Percentiles rank a stretch among this genome's conserved stretches.
Conservation (phyloP, 2,888 invertebrate species). For the Agrochola lota region DNA sequence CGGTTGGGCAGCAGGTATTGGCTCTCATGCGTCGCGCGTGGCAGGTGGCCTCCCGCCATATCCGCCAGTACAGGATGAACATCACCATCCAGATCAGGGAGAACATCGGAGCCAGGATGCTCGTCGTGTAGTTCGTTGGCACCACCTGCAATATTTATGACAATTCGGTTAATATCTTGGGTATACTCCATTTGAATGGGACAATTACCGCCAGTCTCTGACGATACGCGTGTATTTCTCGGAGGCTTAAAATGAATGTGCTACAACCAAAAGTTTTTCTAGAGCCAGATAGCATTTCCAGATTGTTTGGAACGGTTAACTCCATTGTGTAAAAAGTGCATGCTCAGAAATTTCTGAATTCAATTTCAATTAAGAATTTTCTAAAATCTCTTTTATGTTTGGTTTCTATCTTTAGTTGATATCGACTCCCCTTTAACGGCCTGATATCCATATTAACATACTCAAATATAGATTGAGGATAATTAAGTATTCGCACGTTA, state of each 20-base stretch:
- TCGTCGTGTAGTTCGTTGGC: constrained; percentile 88
- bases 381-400: not conserved
- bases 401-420: not conserved
- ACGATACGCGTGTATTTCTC: not conserved
- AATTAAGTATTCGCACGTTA: constrained; percentile 2
- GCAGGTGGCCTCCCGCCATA: constrained; percentile 94
- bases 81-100: constrained; percentile 94
- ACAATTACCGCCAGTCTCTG: not conserved
- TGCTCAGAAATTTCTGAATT: not conserved
- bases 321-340: not conserved
- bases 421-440: not conserved
- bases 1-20: constrained; percentile 90
- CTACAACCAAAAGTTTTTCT: not conserved
- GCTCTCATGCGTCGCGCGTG: constrained; percentile 93
- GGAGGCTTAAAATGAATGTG: not conserved
- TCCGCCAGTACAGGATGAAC: constrained; percentile 94
- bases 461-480: constrained; percentile 13
- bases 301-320: not conserved
- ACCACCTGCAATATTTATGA: constrained; percentile 82
- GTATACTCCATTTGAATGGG: not conserved
- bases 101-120: constrained; percentile 93
- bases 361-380: too few relatives aligned
- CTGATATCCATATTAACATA: not conserved
- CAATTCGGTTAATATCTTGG: not conserved
- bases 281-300: constrained; percentile 20